These are phyloP conservation scores for Sebastes vulpes DNA, from an alignment of 2,797 vertebrate genomes.

Conservation along the genomic window DNA sequence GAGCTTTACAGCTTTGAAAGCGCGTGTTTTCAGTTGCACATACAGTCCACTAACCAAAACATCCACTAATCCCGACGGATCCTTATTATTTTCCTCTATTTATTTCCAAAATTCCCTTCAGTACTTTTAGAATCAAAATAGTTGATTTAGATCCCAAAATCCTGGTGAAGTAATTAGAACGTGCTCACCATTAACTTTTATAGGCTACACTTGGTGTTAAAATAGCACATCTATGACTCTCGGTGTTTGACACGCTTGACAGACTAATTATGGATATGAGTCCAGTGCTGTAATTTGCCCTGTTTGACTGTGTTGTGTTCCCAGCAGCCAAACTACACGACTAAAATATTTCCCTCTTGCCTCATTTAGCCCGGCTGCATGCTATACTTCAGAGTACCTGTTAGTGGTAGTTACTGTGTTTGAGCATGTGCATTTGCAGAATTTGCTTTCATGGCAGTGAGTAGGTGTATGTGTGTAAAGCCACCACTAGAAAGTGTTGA, in stretches of 20 bases:
- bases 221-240: slow-evolving; percentile 62
- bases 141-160: slow-evolving; percentile 50
- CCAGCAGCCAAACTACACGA: slow-evolving; percentile 65
- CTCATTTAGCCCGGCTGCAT: slow-evolving; percentile 72
- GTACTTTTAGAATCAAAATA: slow-evolving; percentile 38
- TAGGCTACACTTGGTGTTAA: slow-evolving; percentile 54
- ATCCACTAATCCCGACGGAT: slow-evolving; percentile 15
- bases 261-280: slow-evolving; percentile 76
- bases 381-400: slow-evolving; percentile 74
- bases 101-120: slow-evolving; percentile 10
- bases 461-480: slow-evolving; percentile 89
- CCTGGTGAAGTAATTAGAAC: slow-evolving; percentile 54
- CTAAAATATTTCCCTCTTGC: slow-evolving; percentile 70
- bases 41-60: slow-evolving; percentile 6
- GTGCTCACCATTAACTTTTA: slow-evolving; percentile 59
- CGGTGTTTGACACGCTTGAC: slow-evolving; percentile 67
- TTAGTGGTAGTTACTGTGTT: slow-evolving; percentile 72
- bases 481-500: slow-evolving; percentile 88
- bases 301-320: slow-evolving; percentile 70
- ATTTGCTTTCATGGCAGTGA: slow-evolving; percentile 82
- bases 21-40: slow-evolving; percentile 34
- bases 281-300: slow-evolving; percentile 75
- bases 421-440: slow-evolving; percentile 80
- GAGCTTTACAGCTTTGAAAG: slow-evolving; percentile 46
- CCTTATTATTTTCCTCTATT: slow-evolving; percentile 26